Base-by-base conservation (phyloP, 2,797 vertebrate species). In the Pterois miles region DNA sequence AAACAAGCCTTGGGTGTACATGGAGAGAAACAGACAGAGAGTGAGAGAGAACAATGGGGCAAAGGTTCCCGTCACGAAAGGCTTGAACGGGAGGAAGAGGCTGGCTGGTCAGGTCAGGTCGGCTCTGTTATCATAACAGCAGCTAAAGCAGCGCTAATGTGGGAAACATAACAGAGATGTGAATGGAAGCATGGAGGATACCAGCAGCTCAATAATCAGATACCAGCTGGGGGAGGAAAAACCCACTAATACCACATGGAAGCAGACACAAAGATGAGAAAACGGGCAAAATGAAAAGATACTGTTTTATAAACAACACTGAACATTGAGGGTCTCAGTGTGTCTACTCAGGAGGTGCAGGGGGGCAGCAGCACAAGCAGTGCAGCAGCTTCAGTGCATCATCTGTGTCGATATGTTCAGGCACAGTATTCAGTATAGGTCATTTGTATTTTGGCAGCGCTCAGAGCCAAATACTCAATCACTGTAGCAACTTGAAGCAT, bases 71-170 rank as follows among this genome's bases (percentile, higher is more conserved):
- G 77, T 87, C 78, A 84, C 31, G 70, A 82, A 86, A 87, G 82
- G 74, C 81, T 86, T 36, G 75, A 76, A 71, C 74, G 74, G 84
- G 87, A 90, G 86, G 85, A 89, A 86, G 82, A 88, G 86, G 84
- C 79, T 1, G 53, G 46, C 52, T 9, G 81, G 71, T 83, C 59
- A 54, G 88, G 88, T 86, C 85, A 56, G 86, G 86, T 84, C 58
- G 7, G 13, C 79, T 67, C 70, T 92, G 90, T 92, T 91, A 88
- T 90, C 87, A 89, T 81, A 91, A 88, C 88, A 90, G 80, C 73
- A 58, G 85, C 82, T 79, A 83, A 78, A 81, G 85, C 89, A 74
- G 76, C 6, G 29, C 54, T 81, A 85, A 89, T 85, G 88, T 89
- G 88, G 87, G 88, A 90, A 92, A 78, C 70, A 65, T 65, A 82